Evolutionary conservation across 1,140 invertebrate species (phyloP).

Genomic region (Drosophila carrolli): DNA sequence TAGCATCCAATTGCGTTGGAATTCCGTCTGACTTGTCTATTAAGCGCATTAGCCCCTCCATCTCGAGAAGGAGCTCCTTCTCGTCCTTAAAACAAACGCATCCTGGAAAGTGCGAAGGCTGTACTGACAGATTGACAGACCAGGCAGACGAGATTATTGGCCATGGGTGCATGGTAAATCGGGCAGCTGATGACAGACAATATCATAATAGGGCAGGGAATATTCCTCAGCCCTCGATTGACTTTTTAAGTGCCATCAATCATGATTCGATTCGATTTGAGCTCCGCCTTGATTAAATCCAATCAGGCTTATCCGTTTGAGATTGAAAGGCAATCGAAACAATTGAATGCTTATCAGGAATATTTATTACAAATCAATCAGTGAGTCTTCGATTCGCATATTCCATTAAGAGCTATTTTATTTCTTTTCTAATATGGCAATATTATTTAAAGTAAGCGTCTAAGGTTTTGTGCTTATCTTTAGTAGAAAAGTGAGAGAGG

Average conservation of each 20-base stretch:
- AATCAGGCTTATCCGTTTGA: conserved; percentile 24
- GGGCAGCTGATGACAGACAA: conserved; percentile 32
- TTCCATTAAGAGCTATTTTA: too few species aligned
- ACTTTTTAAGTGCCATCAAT: conserved; percentile 44
- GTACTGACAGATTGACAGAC: conserved; percentile 42
- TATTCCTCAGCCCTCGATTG: not conserved
- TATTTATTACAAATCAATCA: conserved; percentile 1
- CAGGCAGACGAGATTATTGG: conserved; percentile 36
- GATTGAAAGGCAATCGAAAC: conserved; percentile 26
- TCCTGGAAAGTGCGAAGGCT: conserved; percentile 15
- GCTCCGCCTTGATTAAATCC: conserved; percentile 19
- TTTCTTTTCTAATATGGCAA: too few species aligned
- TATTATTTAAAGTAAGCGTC: too few species aligned
- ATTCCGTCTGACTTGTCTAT: conserved; percentile 43
- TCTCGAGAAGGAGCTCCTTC: not conserved
- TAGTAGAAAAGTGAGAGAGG: too few species aligned
- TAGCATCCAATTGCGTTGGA: not conserved
- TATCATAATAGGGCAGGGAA: conserved; percentile 8
- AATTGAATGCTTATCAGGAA: conserved; percentile 5
- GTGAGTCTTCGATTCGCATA: not conserved
- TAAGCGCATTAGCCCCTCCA: conserved; percentile 33
- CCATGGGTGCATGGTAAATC: conserved; percentile 21
- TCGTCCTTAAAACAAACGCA: not conserved
- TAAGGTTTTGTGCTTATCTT: too few species aligned
- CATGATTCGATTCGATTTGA: conserved; percentile 10